Evolutionary conservation across 2,888 invertebrate genomes (phyloP).

Genomic region (Sympetrum striolatum): DNA sequence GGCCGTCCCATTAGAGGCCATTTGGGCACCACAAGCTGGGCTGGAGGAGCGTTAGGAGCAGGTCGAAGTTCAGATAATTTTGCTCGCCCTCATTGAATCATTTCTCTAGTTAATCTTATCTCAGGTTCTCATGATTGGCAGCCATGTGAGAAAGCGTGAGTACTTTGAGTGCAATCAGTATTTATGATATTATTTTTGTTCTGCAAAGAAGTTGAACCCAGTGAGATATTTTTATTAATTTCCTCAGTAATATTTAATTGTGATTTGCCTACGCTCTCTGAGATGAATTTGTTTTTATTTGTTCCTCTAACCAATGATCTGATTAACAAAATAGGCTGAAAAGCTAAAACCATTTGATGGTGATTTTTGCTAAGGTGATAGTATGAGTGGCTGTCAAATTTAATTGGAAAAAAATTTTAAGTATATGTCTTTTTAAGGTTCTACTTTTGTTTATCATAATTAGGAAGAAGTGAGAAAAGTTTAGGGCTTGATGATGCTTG

Average conservation of each 20-base stretch:
- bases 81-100: background rate
- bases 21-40: background rate
- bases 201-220: too few relatives aligned
- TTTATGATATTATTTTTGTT: background rate
- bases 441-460: background rate
- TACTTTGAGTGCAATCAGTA: background rate
- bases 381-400: background rate
- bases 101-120: background rate
- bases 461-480: background rate
- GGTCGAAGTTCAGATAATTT: constrained; percentile 8
- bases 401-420: background rate
- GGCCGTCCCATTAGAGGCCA: constrained; percentile 20
- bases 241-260: background rate
- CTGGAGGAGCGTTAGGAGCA: background rate
- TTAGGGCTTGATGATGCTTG: background rate
- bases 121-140: background rate
- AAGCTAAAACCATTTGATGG: background rate
- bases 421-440: background rate
- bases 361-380: background rate
- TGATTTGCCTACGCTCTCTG: background rate
- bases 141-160: background rate
- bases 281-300: background rate
- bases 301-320: background rate
- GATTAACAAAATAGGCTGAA: background rate
- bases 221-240: background rate